phyloP scores from a whole-genome alignment of 2,797 vertebrate species.

The Miichthys miiuy region DNA sequence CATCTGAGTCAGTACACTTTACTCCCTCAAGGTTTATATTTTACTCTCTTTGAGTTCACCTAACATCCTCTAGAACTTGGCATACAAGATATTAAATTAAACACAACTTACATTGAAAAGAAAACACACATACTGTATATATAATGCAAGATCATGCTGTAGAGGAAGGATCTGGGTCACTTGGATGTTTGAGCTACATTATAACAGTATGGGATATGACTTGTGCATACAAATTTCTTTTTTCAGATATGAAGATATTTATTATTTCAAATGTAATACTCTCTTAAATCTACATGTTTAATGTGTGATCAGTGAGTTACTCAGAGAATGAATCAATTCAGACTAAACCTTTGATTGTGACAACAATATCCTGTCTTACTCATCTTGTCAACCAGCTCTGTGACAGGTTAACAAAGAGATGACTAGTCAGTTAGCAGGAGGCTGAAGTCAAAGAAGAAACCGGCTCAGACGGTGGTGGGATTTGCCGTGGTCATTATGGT shows the following conservation, averaged over 20 bases:
- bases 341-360: conserved; percentile 61
- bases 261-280: conserved; percentile 6
- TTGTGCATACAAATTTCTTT: not conserved
- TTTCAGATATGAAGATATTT: not conserved
- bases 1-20: not conserved
- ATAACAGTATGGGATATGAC: not conserved
- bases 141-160: too few relatives aligned
- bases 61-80: not conserved
- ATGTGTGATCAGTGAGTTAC: conserved; percentile 21
- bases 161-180: not conserved
- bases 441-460: conserved; percentile 70
- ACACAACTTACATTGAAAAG: not conserved
- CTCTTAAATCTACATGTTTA: conserved; percentile 19
- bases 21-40: too few relatives aligned
- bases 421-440: conserved; percentile 79
- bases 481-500: conserved; percentile 73
- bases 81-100: not conserved
- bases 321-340: conserved; percentile 40
- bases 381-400: conserved; percentile 67
- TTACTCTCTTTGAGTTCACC: too few relatives aligned
- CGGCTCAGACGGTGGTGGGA: conserved; percentile 68
- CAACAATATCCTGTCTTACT: conserved; percentile 61
- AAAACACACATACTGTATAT: too few relatives aligned
- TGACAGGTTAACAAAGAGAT: conserved; percentile 80
- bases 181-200: conserved; percentile 5